Evolutionary conservation across 2,113 vertebrate genomes (phyloP).

Genomic region (Hystrix cristata): DNA sequence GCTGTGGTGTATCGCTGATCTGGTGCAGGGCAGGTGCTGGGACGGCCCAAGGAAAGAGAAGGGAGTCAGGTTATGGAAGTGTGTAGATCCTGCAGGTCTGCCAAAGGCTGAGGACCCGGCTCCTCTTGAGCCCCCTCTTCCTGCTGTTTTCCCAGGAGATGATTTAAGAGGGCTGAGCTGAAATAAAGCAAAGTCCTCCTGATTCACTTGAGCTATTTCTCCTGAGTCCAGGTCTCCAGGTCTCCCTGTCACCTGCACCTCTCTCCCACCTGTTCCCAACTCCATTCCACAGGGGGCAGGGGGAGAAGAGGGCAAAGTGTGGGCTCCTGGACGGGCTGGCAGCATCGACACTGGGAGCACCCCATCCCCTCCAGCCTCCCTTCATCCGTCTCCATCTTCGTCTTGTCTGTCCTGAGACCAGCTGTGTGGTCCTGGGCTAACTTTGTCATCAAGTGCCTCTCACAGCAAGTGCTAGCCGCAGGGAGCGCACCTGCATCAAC

Average conservation of each 20-base stretch:
- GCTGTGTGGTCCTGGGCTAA: background rate
- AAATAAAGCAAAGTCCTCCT: background rate
- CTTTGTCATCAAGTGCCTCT: background rate
- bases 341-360: rapidly evolving
- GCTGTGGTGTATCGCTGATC: background rate
- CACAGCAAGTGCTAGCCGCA: background rate
- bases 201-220: background rate
- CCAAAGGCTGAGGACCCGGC: background rate
- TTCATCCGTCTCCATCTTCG: background rate
- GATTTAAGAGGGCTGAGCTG: background rate
- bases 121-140: background rate
- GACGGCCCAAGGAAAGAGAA: background rate
- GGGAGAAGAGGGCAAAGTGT: background rate
- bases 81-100: background rate
- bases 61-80: background rate
- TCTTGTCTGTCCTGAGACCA: background rate
- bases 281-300: background rate
- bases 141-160: background rate
- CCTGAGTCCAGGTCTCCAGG: background rate
- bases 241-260: background rate
- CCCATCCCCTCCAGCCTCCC: rapidly evolving
- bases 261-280: no score
- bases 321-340: rapidly evolving
- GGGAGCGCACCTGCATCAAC: rapidly evolving
- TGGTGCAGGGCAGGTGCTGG: background rate